Evolutionary conservation across 2,888 invertebrate genomes (phyloP), one percentile per base, ranked within the genome.

Genomic region (Furcula furcula): DNA sequence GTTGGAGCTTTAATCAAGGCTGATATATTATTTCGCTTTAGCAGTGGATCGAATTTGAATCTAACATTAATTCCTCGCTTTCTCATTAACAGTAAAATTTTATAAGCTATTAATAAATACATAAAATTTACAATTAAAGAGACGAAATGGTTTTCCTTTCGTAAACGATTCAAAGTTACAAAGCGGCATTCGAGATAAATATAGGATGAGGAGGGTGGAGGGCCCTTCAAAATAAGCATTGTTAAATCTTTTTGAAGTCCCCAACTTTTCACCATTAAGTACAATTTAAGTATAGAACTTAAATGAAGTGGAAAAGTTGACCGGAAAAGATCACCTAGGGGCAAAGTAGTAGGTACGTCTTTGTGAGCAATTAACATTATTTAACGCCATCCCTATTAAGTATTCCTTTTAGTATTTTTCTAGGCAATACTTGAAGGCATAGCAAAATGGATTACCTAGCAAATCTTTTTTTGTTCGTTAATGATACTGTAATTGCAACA

Each of bases 231-330:
- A 85, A 84, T 80, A 81, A 82, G 81, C 81, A 83, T 85, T 86
- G 86, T 86, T 85, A 86, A 85, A 85, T 85, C 85, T 86, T 86
- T 76, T 76, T 75, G 71, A 79, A 81, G 75, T 77, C 65, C 51
- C 72, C 59, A 85, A 87, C 81, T 85, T 86, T 81, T 66, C 65
- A 72, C 77, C 81, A 81, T 87, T 83, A 80, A 73, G 79, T 79
- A 79, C 79, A 76, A 78, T 82, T 83, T 85, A 82, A 86, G 83
- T 74, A 78, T 71, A 75, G 76, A 86, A 87, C 82, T 86, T 85
- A 85, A 87, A 86, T 86, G 84, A 87, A 87, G 85, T 83, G 77
- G 81, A 80, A 83, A 86, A 86, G 82, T 86, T 85, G 79, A 78
- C 83, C 79, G 65, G 69, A 58, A 64, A 65, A 70, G 73, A 76